Evolutionary conservation across 2,797 vertebrate genomes (phyloP), one percentile per base, ranked within the genome.

Genomic region (Hozukius guyotensis): DNA sequence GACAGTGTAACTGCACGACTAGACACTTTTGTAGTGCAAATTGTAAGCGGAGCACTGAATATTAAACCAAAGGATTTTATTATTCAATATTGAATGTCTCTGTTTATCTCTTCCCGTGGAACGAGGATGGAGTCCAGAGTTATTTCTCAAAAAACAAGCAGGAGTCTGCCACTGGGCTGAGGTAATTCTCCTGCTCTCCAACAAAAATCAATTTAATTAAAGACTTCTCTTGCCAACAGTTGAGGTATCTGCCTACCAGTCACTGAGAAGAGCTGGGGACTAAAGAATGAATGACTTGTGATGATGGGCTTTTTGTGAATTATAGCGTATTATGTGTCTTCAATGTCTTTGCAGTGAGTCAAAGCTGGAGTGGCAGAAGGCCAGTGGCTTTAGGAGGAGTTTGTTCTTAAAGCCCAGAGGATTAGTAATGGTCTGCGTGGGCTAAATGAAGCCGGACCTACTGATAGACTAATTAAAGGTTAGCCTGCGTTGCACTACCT

Each of bases 381-480:
- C 83, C 81, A 70, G 60, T 18, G 66, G 64, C 62, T 76, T 92
- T 69, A 85, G 59, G 49, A 76, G 78, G 76, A 87, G 85, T 80
- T 84, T 87, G 52, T 74, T 89, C 72, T 80, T 81, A 77, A 83
- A 84, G 65, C 81, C 62, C 3, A 5, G 31, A 82, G 87, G 88
- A 92, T 92, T 90, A 91, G 81, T 56, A 18, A 74, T 38, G 72
- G 77, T 88, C 81, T 85, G 64, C 59, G 31, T 55, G 16, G 62
- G 76, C 80, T 86, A 80, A 92, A 91, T 71, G 72, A 85, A 82
- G 72, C 89, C 31, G 16, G 76, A 75, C 75, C 38, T 57, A 60
- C 72, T 90, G 72, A 80, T 77, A 65, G 74, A 87, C 68, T 84
- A 81, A 90, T 88, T 86, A 85, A 81, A 78, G 72, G 75, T 83